phyloP scores from a whole-genome alignment of 2,113 vertebrate species.

The Hipposideros armiger region DNA sequence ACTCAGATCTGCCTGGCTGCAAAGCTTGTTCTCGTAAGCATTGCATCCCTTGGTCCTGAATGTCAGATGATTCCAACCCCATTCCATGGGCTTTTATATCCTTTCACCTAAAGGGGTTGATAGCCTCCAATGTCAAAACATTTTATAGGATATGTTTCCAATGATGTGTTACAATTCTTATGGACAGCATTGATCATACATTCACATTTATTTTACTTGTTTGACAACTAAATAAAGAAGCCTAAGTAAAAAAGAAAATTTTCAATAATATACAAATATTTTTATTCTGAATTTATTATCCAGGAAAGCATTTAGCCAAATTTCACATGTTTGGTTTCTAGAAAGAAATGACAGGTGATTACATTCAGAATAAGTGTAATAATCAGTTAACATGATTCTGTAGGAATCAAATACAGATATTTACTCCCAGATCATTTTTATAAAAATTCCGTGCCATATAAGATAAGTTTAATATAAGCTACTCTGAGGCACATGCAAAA shows the following conservation, averaged over 20 bases:
- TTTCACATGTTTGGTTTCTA: constrained; percentile 40
- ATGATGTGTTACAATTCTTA: not conserved
- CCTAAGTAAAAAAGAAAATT: not conserved
- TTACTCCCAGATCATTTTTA: constrained; percentile 53
- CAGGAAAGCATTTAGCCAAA: not conserved
- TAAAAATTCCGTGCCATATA: not conserved
- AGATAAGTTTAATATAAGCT: constrained; percentile 18
- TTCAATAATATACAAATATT: not conserved
- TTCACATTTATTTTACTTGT: constrained; percentile 25
- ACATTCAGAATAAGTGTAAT: not conserved
- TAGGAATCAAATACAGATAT: constrained; percentile 32
- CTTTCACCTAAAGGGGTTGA: not conserved
- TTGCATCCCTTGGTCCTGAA: not conserved
- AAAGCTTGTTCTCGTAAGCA: not conserved
- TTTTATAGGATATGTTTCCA: not conserved
- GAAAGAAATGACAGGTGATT: not conserved
- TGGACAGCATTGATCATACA: not conserved
- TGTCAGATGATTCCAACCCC: not conserved
- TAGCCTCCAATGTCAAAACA: not conserved
- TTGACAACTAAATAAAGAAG: constrained; percentile 34
- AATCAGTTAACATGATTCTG: not conserved
- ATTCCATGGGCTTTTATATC: not conserved
- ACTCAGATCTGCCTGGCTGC: not conserved
- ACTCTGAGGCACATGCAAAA: not conserved
- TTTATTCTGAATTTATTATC: constrained; percentile 46